Evolutionary conservation across 2,888 invertebrate species (phyloP).

Genomic region (Pyrocoelia pectoralis): DNA sequence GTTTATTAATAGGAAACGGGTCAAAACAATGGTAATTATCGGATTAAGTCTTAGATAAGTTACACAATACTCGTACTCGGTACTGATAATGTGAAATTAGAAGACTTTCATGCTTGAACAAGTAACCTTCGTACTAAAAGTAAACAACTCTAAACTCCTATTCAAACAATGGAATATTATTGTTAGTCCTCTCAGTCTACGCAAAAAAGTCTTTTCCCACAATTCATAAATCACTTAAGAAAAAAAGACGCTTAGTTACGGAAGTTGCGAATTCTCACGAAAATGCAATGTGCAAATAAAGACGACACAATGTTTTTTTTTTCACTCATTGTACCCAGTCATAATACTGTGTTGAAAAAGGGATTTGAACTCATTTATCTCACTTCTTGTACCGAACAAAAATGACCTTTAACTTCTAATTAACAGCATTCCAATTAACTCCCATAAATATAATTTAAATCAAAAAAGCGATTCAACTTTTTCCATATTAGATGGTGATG

Average conservation of each 20-base stretch:
- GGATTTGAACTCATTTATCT: conserved; percentile 12
- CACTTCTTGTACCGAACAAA: not conserved
- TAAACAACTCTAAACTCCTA: conserved; percentile 5
- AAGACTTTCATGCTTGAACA: not conserved
- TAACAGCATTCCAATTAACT: conserved; percentile 4
- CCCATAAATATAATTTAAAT: not conserved
- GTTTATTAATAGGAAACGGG: not conserved
- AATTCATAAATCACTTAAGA: not conserved
- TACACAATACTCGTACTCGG: not conserved
- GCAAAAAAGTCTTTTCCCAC: not conserved
- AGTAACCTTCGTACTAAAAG: conserved; percentile 2
- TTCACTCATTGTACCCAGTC: no score
- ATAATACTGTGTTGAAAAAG: conserved; percentile 2
- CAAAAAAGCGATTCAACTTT: no score
- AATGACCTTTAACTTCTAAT: conserved; percentile 18
- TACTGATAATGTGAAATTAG: conserved; percentile 9
- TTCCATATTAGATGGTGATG: no score
- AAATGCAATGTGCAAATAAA: not conserved
- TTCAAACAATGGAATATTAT: conserved; percentile 5
- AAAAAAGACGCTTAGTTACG: not conserved
- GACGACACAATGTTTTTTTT: not conserved
- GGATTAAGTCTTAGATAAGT: not conserved
- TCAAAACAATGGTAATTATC: conserved; percentile 7
- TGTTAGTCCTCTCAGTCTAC: no score
- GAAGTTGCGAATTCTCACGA: not conserved